A percentile compares a stretch with the other conserved stretches of the same genome.
Evolutionary conservation across 2,888 invertebrate genomes (phyloP).

Genomic region (Aporophyla nigra): DNA sequence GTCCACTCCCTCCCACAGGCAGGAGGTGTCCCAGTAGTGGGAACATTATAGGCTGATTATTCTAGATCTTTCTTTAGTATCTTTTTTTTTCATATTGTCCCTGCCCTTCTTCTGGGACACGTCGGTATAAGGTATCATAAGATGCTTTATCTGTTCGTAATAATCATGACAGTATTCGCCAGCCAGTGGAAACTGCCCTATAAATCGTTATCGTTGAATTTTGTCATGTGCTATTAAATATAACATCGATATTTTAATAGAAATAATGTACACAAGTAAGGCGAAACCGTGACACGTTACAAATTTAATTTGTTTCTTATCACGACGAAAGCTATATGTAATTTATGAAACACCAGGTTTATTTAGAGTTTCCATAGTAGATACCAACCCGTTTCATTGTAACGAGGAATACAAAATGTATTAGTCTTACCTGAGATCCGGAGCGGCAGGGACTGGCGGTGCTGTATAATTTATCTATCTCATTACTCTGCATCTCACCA

Average conservation of each 20-base stretch:
- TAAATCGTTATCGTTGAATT: not conserved
- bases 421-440: slow-evolving; percentile 92
- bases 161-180: not conserved
- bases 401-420: not conserved
- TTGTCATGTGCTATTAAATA: not conserved
- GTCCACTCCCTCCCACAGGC: no score
- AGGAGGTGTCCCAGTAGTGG: no score
- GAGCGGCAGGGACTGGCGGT: slow-evolving; percentile 94
- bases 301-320: slow-evolving; percentile 9
- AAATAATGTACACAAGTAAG: not conserved
- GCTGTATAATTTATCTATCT: slow-evolving; percentile 82
- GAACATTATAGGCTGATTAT: no score
- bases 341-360: no score
- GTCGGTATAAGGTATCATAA: no score
- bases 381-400: not conserved
- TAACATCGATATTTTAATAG: not conserved
- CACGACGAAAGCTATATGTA: not conserved
- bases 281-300: not conserved
- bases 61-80: no score
- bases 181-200: not conserved
- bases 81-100: not conserved
- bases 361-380: not conserved
- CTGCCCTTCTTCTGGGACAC: not conserved
- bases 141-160: not conserved
- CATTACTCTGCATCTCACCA: slow-evolving; percentile 95